Evolutionary conservation across 2,113 vertebrate species (phyloP).

Genomic region (Cyphomyrus plagiostoma): DNA sequence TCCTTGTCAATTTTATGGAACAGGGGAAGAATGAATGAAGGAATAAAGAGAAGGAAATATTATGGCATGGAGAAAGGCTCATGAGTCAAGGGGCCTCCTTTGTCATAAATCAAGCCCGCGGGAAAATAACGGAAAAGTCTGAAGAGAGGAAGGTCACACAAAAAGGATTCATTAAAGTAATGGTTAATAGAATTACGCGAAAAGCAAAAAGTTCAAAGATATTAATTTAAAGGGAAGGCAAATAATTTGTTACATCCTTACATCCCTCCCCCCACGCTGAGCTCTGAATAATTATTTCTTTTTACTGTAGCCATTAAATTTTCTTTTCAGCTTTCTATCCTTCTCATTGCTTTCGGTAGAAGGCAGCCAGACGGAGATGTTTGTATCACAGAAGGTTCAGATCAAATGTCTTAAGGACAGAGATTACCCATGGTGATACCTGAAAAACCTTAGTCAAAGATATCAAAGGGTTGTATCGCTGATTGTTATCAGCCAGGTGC

Average conservation of each 20-base stretch:
- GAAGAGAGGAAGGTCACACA: not conserved
- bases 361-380: not conserved
- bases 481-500: not conserved
- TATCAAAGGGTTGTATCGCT: not conserved
- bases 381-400: not conserved
- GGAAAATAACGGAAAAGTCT: slow-evolving; percentile 1
- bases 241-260: slow-evolving; percentile 11
- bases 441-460: not conserved
- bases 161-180: slow-evolving; percentile 20
- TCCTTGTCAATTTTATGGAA: not conserved
- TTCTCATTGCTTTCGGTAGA: not conserved
- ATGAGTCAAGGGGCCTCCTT: not conserved
- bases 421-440: not conserved
- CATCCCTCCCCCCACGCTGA: not conserved
- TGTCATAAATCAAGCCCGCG: not conserved
- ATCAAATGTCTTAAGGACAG: not conserved
- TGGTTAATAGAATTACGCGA: slow-evolving; percentile 10
- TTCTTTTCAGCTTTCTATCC: not conserved
- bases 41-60: not conserved
- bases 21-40: not conserved
- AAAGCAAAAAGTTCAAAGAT: not conserved
- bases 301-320: not conserved
- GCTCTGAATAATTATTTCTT: not conserved
- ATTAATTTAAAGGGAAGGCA: slow-evolving; percentile 3
- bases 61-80: not conserved